phyloP scores from a whole-genome alignment of 2,113 vertebrate genomes.

The Motacilla alba region DNA sequence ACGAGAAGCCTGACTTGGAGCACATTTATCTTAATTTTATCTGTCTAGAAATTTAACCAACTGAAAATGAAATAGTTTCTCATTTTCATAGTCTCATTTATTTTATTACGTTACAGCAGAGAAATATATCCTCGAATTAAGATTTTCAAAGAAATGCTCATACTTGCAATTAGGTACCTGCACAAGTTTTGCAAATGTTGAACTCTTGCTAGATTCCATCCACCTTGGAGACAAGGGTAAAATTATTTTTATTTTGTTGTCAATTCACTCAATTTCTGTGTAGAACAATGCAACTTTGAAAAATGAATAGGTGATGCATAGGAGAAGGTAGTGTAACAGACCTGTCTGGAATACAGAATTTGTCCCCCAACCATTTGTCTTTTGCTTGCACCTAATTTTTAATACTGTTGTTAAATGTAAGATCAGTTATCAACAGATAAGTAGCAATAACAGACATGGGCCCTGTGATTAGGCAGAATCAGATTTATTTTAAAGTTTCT shows the following conservation, averaged over 20 bases:
- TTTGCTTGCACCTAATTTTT: background rate
- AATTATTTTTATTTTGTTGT: background rate
- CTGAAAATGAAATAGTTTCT: constrained; percentile 8
- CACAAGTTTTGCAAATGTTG: background rate
- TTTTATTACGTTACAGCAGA: background rate
- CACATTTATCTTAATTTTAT: constrained; percentile 26
- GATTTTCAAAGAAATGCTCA: background rate
- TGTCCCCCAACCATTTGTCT: background rate
- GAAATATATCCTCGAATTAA: background rate
- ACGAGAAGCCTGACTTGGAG: background rate
- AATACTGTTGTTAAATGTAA: background rate
- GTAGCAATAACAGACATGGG: background rate
- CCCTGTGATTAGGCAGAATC: background rate
- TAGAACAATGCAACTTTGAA: background rate
- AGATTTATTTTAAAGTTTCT: background rate
- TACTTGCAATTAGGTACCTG: background rate
- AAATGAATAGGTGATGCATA: background rate
- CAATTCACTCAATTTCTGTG: background rate
- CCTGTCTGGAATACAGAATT: background rate
- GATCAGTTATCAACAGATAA: background rate
- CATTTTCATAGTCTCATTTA: background rate
- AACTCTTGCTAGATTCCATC: background rate
- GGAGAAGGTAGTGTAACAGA: background rate
- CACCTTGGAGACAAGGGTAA: background rate
- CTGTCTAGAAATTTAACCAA: constrained; percentile 7